These are phyloP conservation scores for Ceyx cyanopectus DNA, from an alignment of 2,113 vertebrate genomes.

Conservation along the genomic window DNA sequence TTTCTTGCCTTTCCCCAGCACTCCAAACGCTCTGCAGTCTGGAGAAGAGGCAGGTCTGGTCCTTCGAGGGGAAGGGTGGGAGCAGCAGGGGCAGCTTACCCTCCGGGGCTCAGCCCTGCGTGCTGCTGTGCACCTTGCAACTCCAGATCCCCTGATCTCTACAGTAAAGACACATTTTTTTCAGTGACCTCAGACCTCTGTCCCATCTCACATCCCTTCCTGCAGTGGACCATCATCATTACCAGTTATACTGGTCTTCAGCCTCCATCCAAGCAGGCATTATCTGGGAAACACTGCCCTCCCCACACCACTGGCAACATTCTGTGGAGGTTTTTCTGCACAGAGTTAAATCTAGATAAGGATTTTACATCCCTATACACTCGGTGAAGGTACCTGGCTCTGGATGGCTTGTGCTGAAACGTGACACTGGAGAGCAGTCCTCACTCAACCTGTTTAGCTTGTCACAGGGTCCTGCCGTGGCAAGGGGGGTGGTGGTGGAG, in stretches of 20 bases:
- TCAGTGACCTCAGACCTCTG: neutral
- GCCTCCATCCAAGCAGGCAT: rapidly evolving
- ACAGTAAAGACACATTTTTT: rapidly evolving
- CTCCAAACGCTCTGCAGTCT: neutral
- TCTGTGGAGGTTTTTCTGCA: neutral
- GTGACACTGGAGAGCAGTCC: neutral
- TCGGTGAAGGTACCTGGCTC: neutral
- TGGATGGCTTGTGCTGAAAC: neutral
- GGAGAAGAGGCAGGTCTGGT: neutral
- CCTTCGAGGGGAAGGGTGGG: neutral
- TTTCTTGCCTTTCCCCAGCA: neutral
- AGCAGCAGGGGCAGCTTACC: neutral
- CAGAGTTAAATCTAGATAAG: neutral
- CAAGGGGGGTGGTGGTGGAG: neutral
- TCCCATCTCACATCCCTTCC: rapidly evolving
- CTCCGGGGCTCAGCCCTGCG: neutral
- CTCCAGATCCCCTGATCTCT: neutral
- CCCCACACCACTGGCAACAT: neutral
- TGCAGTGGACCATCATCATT: neutral
- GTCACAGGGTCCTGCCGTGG: neutral
- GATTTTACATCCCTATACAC: neutral
- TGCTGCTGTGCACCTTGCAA: neutral
- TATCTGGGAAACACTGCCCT: neutral
- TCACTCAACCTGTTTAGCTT: conserved; percentile 7
- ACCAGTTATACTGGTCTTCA: neutral